These are phyloP conservation scores for Catharus fuscescens DNA, from an alignment of 2,113 vertebrate species.

Conservation along the genomic window DNA sequence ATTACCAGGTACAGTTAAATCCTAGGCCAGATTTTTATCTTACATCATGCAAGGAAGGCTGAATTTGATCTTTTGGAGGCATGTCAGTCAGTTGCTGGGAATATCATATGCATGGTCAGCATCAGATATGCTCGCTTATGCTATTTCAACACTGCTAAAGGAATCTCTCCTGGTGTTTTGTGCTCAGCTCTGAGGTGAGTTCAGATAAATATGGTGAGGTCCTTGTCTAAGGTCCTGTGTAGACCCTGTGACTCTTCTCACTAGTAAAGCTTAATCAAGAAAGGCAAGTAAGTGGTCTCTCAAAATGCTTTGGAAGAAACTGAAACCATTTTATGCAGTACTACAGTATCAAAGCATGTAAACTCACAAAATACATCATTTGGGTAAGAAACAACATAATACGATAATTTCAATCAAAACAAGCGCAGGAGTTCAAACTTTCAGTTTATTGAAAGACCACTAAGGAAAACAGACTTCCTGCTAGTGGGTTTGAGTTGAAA, in stretches of 20 bases:
- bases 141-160: constrained; percentile 53
- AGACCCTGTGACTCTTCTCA: background rate
- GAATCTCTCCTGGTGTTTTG: constrained; percentile 32
- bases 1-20: constrained; percentile 71
- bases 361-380: background rate
- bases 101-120: constrained; percentile 50
- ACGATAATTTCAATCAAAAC: background rate
- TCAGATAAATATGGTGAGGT: background rate
- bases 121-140: constrained; percentile 48
- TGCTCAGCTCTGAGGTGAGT: background rate
- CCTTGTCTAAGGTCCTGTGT: background rate
- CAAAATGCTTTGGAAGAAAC: background rate
- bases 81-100: constrained; percentile 60
- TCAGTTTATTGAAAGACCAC: background rate
- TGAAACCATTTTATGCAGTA: background rate
- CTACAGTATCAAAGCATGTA: background rate
- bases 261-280: background rate
- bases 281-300: background rate
- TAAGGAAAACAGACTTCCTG: background rate
- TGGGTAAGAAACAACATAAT: background rate
- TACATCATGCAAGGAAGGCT: constrained; percentile 54
- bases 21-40: constrained; percentile 65
- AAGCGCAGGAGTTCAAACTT: background rate
- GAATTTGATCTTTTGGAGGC: constrained; percentile 63
- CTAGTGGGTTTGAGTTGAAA: background rate